phyloP scores from a whole-genome alignment of 2,113 vertebrate genomes.

The Echinops telfairi region DNA sequence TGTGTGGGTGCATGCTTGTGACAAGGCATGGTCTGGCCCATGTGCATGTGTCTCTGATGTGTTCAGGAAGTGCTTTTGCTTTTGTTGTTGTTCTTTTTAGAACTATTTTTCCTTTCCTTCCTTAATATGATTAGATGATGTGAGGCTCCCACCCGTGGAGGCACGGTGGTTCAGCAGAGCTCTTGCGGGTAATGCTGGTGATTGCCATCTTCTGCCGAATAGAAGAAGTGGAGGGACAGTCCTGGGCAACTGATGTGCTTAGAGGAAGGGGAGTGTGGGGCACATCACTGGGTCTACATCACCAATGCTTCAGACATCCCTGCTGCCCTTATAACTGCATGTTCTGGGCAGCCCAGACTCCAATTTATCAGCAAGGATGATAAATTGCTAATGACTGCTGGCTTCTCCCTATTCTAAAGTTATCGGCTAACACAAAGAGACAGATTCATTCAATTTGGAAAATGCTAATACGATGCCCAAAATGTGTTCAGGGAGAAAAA shows the following conservation, averaged over 20 bases:
- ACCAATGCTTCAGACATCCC: conserved; percentile 60
- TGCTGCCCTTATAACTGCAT: conserved; percentile 75
- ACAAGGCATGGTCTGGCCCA: neutral
- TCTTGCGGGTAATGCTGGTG: neutral
- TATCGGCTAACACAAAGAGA: conserved; percentile 79
- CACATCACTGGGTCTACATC: conserved; percentile 61
- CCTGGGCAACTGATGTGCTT: neutral
- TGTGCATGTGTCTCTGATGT: neutral
- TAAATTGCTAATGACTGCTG: conserved; percentile 76
- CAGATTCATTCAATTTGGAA: conserved; percentile 80
- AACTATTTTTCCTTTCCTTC: neutral
- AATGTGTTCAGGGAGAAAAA: conserved; percentile 45
- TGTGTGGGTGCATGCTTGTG: neutral
- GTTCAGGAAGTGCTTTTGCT: neutral
- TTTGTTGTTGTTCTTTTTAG: conserved; percentile 30
- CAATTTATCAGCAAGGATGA: conserved; percentile 70
- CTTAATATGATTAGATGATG: neutral
- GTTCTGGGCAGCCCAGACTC: conserved; percentile 61
- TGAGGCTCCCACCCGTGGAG: neutral
- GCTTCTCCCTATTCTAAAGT: conserved; percentile 69
- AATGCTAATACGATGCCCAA: conserved; percentile 73
- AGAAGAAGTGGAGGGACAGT: conserved; percentile 3
- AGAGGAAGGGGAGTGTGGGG: neutral
- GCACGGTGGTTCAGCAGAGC: neutral
- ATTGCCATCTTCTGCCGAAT: neutral